phyloP scores from a whole-genome alignment of 2,113 vertebrate genomes.

The Sinocyclocheilus anshuiensis region DNA sequence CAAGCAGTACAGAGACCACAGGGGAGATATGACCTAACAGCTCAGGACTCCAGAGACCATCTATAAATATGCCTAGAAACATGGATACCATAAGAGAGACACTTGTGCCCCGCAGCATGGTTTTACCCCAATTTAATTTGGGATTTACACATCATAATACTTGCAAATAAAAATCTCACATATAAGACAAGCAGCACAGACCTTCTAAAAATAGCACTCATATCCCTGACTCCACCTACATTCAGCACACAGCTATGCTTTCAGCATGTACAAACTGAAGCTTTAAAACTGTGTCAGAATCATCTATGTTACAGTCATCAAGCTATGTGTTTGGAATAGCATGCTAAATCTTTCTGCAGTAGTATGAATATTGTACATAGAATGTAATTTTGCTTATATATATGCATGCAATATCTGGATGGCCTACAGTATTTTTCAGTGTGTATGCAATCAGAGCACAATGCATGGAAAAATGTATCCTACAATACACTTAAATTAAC shows the following conservation, averaged over 20 bases:
- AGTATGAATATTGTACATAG: background rate
- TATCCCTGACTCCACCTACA: background rate
- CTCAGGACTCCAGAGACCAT: constrained; percentile 17
- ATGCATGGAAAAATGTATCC: background rate
- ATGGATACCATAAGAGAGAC: background rate
- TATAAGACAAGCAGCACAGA: background rate
- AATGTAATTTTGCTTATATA: background rate
- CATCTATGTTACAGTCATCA: constrained; percentile 5
- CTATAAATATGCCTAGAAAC: background rate
- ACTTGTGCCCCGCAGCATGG: background rate
- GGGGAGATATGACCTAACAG: constrained; percentile 24
- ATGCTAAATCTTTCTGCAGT: background rate
- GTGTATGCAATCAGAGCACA: background rate
- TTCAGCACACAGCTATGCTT: background rate
- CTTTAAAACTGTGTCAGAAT: background rate
- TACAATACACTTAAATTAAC: background rate
- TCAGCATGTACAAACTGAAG: background rate
- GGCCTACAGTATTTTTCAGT: background rate
- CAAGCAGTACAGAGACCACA: background rate
- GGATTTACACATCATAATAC: constrained; percentile 1
- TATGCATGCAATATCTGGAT: background rate
- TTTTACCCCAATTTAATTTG: background rate
- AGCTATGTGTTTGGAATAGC: background rate
- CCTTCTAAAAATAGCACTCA: constrained; percentile 5
- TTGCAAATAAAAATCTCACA: background rate